Conservation (phyloP, 2,888 invertebrate species). For the Caenorhabditis afra region DNA sequence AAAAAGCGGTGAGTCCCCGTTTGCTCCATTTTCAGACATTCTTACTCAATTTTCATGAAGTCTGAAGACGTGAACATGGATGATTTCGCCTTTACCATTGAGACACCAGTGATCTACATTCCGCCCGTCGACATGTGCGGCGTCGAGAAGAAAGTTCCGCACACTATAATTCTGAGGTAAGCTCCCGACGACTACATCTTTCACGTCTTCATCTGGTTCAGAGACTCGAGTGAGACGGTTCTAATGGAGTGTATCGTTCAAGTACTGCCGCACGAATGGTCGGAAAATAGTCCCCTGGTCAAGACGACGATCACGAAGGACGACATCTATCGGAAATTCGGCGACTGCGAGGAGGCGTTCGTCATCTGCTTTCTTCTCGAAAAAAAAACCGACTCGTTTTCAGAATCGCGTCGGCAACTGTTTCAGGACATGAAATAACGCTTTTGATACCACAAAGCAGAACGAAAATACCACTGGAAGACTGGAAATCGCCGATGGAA, state of each 20-base stretch:
- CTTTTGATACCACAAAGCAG: neutral
- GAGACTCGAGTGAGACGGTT: too few species aligned
- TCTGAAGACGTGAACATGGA: too few species aligned
- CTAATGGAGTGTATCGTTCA: too few species aligned
- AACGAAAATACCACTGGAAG: neutral
- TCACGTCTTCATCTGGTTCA: too few species aligned
- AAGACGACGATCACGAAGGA: neutral
- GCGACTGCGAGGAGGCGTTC: conserved; percentile 3
- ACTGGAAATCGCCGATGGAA: neutral
- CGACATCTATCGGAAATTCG: neutral
- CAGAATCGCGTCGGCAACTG: conserved; percentile 1
- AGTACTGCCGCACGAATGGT: too few species aligned
- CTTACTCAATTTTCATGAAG: too few species aligned
- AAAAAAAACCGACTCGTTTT: neutral
- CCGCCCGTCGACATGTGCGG: neutral
- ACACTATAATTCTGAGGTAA: too few species aligned
- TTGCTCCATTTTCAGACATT: too few species aligned
- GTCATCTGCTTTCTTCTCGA: neutral
- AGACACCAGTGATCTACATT: neutral
- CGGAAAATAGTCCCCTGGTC: too few species aligned
- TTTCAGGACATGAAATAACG: conserved; percentile 8
- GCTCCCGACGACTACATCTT: too few species aligned
- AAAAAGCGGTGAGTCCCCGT: neutral
- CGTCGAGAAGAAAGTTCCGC: neutral
- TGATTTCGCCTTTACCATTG: neutral